phyloP scores from a whole-genome alignment of 2,888 invertebrate genomes.

The Macropis europaea region DNA sequence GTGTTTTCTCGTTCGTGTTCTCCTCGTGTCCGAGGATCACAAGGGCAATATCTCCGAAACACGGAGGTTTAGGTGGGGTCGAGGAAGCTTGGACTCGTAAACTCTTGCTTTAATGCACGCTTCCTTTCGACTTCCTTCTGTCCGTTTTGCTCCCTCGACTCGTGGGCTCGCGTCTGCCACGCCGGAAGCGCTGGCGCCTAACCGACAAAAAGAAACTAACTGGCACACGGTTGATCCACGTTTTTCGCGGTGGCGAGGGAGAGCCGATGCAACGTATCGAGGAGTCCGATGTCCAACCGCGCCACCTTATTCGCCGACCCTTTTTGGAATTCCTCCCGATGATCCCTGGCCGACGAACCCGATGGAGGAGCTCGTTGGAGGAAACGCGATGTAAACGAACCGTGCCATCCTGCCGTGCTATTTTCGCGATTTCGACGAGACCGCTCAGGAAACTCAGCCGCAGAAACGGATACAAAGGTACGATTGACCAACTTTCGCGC shows the following conservation, averaged over 20 bases:
- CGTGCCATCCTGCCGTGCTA: background rate
- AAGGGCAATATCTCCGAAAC: background rate
- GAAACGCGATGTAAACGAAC: background rate
- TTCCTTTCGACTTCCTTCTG: slow-evolving; percentile 1
- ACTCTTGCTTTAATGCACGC: slow-evolving; percentile 19
- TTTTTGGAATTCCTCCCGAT: too few relatives aligned
- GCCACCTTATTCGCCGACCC: too few relatives aligned
- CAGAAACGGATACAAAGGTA: background rate
- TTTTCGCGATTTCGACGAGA: background rate
- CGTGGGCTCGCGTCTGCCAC: slow-evolving; percentile 27
- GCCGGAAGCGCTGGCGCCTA: slow-evolving; percentile 47
- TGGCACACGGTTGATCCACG: background rate
- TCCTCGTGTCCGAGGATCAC: background rate
- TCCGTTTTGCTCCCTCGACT: slow-evolving; percentile 9
- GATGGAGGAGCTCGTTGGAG: too few relatives aligned
- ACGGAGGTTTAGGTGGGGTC: background rate
- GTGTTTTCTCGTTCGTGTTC: background rate
- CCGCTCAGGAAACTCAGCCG: background rate
- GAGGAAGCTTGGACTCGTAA: background rate
- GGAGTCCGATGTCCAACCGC: too few relatives aligned
- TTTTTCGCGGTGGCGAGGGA: background rate
- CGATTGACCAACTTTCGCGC: background rate
- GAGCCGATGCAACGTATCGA: too few relatives aligned
- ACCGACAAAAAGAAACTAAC: slow-evolving; percentile 30
- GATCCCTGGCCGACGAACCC: too few relatives aligned